Evolutionary conservation across 2,888 invertebrate species (phyloP).

Genomic region (Pyrrhosoma nymphula): DNA sequence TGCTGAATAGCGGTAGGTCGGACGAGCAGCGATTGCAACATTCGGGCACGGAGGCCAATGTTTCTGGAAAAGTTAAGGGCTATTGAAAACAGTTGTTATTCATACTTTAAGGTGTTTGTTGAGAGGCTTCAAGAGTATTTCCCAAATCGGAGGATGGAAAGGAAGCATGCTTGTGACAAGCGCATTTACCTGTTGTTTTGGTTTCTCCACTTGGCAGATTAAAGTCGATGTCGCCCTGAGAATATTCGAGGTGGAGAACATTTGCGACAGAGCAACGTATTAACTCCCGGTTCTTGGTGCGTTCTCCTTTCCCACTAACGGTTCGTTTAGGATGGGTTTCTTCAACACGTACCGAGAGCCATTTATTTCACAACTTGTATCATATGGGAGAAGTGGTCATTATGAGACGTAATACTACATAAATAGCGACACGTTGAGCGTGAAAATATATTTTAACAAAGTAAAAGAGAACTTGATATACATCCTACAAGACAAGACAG

Average conservation of each 20-base stretch:
- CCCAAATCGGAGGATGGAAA: neutral
- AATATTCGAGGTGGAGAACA: neutral
- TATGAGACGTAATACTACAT: no score
- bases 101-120: neutral
- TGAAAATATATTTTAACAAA: no score
- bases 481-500: no score
- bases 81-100: neutral
- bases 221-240: neutral
- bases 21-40: neutral
- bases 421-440: no score
- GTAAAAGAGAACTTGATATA: no score
- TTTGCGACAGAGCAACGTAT: neutral
- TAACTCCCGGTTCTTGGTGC: neutral
- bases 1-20: no score
- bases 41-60: neutral
- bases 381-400: no score
- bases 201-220: neutral
- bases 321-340: no score
- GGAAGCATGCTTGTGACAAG: conserved; percentile 21
- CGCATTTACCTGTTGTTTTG: neutral
- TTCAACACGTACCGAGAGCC: no score
- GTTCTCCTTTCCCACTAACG: neutral
- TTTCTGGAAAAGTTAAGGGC: neutral
- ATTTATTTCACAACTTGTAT: no score
- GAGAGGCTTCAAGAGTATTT: neutral